Evolutionary conservation across 2,113 vertebrate genomes (phyloP), one percentile per base, ranked within the genome.

Genomic region (Turdus rufiventris): DNA sequence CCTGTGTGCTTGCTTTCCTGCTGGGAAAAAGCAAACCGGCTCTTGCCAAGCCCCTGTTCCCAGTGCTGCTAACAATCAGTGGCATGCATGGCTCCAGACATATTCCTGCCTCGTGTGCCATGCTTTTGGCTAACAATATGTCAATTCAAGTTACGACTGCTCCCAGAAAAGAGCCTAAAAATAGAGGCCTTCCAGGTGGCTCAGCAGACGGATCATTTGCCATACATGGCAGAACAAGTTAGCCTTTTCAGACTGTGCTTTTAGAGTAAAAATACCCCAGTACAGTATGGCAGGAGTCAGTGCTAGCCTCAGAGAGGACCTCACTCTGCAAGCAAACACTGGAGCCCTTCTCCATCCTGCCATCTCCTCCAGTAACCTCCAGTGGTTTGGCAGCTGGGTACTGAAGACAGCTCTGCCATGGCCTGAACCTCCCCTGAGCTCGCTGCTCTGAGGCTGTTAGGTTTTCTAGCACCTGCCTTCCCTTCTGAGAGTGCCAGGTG

Each of bases 131-230:
- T 92, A 94, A 81, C 83, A 87, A 47, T 33, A 82, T 25, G 89
- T 89, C 89, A 85, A 78, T 85, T 94, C 84, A 66, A 65, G 77
- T 95, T 87, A 91, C 87, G 93, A 61, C 38, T 65, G 71, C 66
- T 89, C 63, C 0, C 0, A 93, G 89, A 23, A 94, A 85, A 73
- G 24, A 70, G 66, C 45, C 89, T 96, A 95, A 94, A 97, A 93
- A 94, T 89, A 96, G 89, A 91, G 84, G 54, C 58, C 71, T 91
- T 94, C 77, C 91, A 95, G 94, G 95, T 96, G 93, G 95, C 89
- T 94, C 70, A 50, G 70, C 96, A 96, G 77, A 89, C 3, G 5
- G 91, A 56, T 72, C 53, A 12, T 92, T 75, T 92, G 86, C 86
- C 45, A 11, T 57, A 81, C 66, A 58, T 5, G 45, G 66, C 21